Conservation (phyloP, 2,888 invertebrate species). For the Macrostomum cliftonense region DNA sequence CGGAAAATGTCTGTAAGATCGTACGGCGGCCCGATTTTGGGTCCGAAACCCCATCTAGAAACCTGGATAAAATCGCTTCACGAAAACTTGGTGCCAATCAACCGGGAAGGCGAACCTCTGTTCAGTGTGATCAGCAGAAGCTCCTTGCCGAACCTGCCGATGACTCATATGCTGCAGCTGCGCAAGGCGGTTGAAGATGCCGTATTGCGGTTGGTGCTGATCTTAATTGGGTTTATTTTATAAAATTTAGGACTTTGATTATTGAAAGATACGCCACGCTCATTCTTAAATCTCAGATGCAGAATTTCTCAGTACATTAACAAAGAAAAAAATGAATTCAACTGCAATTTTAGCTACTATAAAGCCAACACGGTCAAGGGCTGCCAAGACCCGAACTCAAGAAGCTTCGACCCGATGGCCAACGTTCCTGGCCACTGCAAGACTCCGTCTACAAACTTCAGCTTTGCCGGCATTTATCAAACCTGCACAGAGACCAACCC, state of each 20-base stretch:
- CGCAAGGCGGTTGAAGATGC: slow-evolving; percentile 15
- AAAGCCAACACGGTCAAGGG: slow-evolving; percentile 20
- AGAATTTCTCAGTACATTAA: too few species aligned
- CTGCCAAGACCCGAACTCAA: slow-evolving; percentile 18
- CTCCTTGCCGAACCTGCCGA: slow-evolving; percentile 18
- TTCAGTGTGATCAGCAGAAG: slow-evolving; percentile 17
- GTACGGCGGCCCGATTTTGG: slow-evolving; percentile 18
- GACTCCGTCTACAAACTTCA: slow-evolving; percentile 18
- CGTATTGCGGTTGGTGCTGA: slow-evolving; percentile 10
- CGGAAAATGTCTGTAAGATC: too few species aligned
- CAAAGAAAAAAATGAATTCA: too few species aligned
- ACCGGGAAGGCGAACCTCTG: slow-evolving; percentile 21
- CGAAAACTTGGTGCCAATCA: slow-evolving; percentile 20
- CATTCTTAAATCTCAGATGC: too few species aligned
- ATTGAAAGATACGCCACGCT: too few species aligned
- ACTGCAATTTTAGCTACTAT: slow-evolving; percentile 18
- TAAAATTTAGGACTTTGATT: too few species aligned
- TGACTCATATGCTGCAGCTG: slow-evolving; percentile 14
- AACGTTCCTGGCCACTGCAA: slow-evolving; percentile 21
- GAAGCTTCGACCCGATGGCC: slow-evolving; percentile 21
- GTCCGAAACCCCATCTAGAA: slow-evolving; percentile 16
- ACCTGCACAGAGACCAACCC: slow-evolving; percentile 11
- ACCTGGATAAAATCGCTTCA: slow-evolving; percentile 16
- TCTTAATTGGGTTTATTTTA: too few species aligned
- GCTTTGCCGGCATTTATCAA: slow-evolving; percentile 24